Base-by-base conservation (phyloP, 2,113 vertebrate species). In the Rostratula benghalensis region DNA sequence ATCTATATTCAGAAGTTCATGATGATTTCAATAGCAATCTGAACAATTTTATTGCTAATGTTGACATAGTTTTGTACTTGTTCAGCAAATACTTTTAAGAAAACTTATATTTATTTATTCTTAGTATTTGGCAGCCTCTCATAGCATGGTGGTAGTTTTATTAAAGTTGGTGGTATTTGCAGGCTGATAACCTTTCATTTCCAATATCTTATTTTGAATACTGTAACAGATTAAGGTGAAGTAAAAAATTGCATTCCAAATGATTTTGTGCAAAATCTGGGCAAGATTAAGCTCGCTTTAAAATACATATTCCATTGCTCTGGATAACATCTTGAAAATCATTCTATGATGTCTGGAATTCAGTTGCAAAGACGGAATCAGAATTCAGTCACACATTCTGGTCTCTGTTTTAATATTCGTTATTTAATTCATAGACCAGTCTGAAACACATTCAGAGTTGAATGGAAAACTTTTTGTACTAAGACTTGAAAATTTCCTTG, bases 291-390 rank as follows among this genome's bases (percentile, higher is more conserved):
- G 19, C 51, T 87, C 33, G 27, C 25, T 87, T 89, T 78, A 75
- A 92, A 71, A 89, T 68, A 84, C 17, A 57, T 89, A 79, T 45
- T 73, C 48, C 8, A 27, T 69, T 89, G 41, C 63, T 91, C 91
- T 80, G 39, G 91, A 50, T 89, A 94, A 68, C 79, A 83, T 71
- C 56, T 94, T 96, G 89, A 91, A 93, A 95, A 88, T 59, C 59
- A 83, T 76, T 94, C 74, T 73, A 3, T 45, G 15, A 60, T 84
- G 67, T 85, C 74, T 93, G 93, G 39, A 91, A 73, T 87, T 92
- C 46, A 63, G 33, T 83, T 92, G 89, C 68, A 84, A 77, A 90
- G 43, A 61, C 60, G 81, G 79, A 89, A 69, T 41, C 21, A 65
- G n/a, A 93, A 94, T 94, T 93, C 70, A 95, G 51, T 75, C 89